phyloP scores from a whole-genome alignment of 2,797 vertebrate genomes.

The Octomys mimax region DNA sequence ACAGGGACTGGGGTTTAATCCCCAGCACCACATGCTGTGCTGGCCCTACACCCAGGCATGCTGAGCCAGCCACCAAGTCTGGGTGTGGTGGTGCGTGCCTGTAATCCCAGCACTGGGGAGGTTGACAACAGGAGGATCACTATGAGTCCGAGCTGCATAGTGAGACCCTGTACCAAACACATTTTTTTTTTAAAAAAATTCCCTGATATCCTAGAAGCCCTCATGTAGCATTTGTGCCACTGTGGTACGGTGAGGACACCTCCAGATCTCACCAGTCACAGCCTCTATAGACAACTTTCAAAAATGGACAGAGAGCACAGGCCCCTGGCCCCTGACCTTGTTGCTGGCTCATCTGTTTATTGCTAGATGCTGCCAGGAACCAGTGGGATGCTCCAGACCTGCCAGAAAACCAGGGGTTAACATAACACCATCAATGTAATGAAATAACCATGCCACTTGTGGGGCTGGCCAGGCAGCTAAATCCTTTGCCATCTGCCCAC shows the following conservation, averaged over 20 bases:
- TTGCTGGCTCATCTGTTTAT: not conserved
- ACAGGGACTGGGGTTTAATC: too few species aligned
- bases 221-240: not conserved
- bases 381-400: not conserved
- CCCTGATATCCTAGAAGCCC: not conserved
- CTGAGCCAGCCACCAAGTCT: too few species aligned
- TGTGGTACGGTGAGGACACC: not conserved
- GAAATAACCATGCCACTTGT: not conserved
- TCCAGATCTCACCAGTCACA: not conserved
- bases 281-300: not conserved
- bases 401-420: not conserved
- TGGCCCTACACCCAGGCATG: too few species aligned
- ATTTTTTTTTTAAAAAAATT: not conserved
- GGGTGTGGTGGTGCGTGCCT: too few species aligned
- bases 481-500: not conserved
- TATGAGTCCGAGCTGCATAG: too few species aligned
- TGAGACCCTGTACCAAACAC: too few species aligned
- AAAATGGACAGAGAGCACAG: not conserved
- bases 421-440: not conserved
- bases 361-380: not conserved
- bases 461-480: not conserved
- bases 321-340: not conserved
- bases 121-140: too few species aligned
- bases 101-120: too few species aligned
- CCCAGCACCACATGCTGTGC: too few species aligned